Evolutionary conservation across 2,113 vertebrate species (phyloP).

Genomic region (Anguilla japonica): DNA sequence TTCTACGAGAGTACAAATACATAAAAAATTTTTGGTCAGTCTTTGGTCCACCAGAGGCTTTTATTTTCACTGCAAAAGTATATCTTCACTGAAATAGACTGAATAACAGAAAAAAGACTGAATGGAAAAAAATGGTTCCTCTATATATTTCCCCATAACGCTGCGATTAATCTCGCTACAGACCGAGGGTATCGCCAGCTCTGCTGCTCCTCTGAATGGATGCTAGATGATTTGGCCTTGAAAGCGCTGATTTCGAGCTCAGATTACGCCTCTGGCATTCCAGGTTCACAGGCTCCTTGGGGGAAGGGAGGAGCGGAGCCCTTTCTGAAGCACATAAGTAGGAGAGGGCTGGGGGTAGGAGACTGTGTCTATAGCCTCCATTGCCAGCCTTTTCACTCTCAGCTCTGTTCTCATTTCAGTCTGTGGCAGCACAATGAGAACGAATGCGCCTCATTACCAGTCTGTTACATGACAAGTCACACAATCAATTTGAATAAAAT

Average conservation of each 20-base stretch:
- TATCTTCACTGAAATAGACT: background rate
- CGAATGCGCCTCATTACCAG: background rate
- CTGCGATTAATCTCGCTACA: background rate
- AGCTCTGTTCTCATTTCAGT: background rate
- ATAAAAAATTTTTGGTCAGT: background rate
- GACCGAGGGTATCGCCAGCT: background rate
- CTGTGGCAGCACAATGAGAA: background rate
- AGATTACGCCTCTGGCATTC: background rate
- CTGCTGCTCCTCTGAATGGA: background rate
- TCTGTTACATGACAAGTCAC: background rate
- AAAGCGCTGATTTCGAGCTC: background rate
- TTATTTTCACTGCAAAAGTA: background rate
- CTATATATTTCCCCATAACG: background rate
- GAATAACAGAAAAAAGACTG: background rate
- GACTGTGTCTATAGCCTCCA: background rate
- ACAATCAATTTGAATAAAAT: background rate
- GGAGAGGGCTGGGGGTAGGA: background rate
- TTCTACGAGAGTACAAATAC: background rate
- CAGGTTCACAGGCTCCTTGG: constrained; percentile 7
- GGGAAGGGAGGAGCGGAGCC: background rate
- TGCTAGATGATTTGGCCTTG: background rate
- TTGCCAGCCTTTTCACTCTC: background rate
- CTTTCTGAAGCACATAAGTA: background rate
- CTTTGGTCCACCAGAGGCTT: background rate
- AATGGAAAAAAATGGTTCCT: background rate